phyloP scores from a whole-genome alignment of 1,140 invertebrate genomes.

The Fopius arisanus region DNA sequence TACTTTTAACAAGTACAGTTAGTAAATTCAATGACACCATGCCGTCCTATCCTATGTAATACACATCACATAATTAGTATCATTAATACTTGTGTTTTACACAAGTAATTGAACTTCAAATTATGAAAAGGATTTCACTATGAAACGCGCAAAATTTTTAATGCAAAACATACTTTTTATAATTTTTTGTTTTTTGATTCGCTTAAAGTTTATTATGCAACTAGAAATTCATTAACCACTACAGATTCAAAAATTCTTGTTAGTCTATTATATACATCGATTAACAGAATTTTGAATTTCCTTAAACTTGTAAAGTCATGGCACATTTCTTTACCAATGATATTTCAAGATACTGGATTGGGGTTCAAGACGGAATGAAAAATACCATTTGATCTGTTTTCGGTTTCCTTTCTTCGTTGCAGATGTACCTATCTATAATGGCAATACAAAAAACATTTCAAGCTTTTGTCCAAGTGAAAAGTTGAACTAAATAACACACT shows the following conservation, averaged over 20 bases:
- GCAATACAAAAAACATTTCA: too few species aligned
- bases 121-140: background rate
- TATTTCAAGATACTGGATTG: too few species aligned
- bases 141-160: background rate
- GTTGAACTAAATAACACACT: too few species aligned
- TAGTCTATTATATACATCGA: background rate
- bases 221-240: background rate
- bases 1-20: constrained; percentile 13
- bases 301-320: background rate
- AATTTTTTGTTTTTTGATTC: background rate
- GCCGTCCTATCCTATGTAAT: background rate
- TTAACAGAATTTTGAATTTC: background rate
- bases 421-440: too few species aligned
- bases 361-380: too few species aligned
- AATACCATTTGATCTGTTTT: too few species aligned
- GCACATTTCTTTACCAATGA: too few species aligned
- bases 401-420: too few species aligned
- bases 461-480: too few species aligned
- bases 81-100: too few species aligned
- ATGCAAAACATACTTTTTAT: background rate
- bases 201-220: background rate
- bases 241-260: background rate
- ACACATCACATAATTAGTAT: constrained; percentile 7
- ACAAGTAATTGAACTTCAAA: background rate
- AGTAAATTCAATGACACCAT: background rate